phyloP scores from a whole-genome alignment of 2,113 vertebrate genomes.

The Pipa parva region DNA sequence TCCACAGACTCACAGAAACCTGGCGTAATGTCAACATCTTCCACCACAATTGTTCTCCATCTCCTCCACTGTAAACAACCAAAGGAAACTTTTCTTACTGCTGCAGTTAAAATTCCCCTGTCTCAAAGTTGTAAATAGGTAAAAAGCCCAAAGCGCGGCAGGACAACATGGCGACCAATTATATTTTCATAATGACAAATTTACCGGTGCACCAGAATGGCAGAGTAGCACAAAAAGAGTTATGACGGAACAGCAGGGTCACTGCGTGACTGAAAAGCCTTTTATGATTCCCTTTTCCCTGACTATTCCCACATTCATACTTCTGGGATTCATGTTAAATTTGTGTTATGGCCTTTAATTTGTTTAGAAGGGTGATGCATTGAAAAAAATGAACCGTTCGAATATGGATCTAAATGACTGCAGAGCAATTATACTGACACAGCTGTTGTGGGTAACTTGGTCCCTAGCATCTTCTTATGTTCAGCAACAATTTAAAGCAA shows the following conservation, averaged over 20 bases:
- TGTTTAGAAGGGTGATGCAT: background rate
- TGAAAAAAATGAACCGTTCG: background rate
- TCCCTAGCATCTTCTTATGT: background rate
- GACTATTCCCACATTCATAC: slow-evolving; percentile 14
- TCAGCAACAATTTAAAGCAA: background rate
- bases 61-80: slow-evolving; percentile 30
- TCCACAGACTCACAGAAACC: slow-evolving; percentile 24
- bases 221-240: background rate
- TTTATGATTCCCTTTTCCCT: slow-evolving; percentile 14
- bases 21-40: slow-evolving; percentile 30
- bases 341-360: background rate
- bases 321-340: background rate
- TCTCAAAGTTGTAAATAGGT: slow-evolving; percentile 25
- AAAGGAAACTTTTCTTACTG: slow-evolving; percentile 20
- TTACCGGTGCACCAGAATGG: slow-evolving; percentile 23
- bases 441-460: background rate
- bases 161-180: slow-evolving; percentile 20
- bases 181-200: slow-evolving; percentile 32
- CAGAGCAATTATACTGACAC: slow-evolving; percentile 1
- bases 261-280: background rate
- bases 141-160: slow-evolving; percentile 23
- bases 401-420: background rate
- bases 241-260: slow-evolving; percentile 11
- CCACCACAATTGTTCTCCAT: slow-evolving; percentile 33
- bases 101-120: slow-evolving; percentile 17